phyloP scores from a whole-genome alignment of 2,888 invertebrate species.

The Lithophane semibrunnea region DNA sequence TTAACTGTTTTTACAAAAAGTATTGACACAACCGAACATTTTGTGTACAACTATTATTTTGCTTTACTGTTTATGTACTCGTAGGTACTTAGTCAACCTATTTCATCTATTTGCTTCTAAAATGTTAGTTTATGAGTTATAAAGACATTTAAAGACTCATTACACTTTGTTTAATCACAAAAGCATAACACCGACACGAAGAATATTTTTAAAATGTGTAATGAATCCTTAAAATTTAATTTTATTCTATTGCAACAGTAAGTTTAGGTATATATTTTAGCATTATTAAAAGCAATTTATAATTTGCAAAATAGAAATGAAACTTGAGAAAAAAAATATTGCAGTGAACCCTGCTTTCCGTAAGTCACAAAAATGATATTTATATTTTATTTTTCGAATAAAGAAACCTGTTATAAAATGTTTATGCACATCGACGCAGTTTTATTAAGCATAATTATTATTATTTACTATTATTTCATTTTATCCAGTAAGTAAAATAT shows the following conservation, averaged over 20 bases:
- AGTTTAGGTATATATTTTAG: constrained; percentile 38
- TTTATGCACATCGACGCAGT: constrained; percentile 43
- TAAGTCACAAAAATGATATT: constrained; percentile 44
- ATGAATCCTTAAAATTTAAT: constrained; percentile 52
- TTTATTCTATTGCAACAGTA: constrained; percentile 42
- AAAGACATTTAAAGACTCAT: constrained; percentile 55
- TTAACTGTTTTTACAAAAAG: constrained; percentile 69
- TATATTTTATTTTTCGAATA: neutral
- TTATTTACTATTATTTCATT: constrained; percentile 33
- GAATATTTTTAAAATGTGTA: constrained; percentile 48
- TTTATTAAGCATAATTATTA: constrained; percentile 40
- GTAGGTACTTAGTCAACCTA: constrained; percentile 42
- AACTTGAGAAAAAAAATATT: constrained; percentile 45
- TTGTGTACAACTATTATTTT: constrained; percentile 32
- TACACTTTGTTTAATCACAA: constrained; percentile 58
- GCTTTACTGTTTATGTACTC: constrained; percentile 25
- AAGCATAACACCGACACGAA: constrained; percentile 62
- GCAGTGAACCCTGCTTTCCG: constrained; percentile 78
- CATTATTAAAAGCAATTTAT: constrained; percentile 22
- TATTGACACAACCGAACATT: constrained; percentile 80
- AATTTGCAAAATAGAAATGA: constrained; percentile 21
- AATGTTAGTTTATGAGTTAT: constrained; percentile 52
- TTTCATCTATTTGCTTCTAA: constrained; percentile 61
- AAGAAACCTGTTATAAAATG: neutral
- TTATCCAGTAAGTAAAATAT: constrained; percentile 26